phyloP scores from a whole-genome alignment of 1,140 invertebrate species.

The Hypothenemus hampei region DNA sequence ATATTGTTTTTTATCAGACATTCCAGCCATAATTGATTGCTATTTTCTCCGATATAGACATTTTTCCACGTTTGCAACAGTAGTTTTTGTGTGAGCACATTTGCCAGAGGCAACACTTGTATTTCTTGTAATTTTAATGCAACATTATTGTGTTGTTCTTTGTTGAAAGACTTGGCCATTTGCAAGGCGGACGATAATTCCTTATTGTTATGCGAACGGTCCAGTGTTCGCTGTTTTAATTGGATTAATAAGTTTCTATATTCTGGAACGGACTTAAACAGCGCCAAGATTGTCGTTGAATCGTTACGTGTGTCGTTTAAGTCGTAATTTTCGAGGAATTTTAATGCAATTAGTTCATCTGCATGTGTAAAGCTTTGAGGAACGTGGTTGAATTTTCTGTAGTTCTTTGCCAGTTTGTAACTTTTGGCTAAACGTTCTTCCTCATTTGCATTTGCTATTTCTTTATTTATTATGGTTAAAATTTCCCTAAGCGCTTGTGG shows the following conservation, averaged over 20 bases:
- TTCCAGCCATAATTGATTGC: too few species aligned
- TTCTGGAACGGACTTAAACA: constrained; percentile 3
- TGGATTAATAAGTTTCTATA: constrained; percentile 9
- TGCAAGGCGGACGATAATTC: too few species aligned
- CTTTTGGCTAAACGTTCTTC: constrained; percentile 31
- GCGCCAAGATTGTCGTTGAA: background rate
- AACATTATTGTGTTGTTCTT: too few species aligned
- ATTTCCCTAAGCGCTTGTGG: constrained; percentile 22
- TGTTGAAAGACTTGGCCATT: too few species aligned
- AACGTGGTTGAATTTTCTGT: constrained; percentile 31
- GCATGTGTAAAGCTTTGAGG: constrained; percentile 30
- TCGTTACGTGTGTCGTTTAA: background rate
- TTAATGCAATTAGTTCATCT: constrained; percentile 5
- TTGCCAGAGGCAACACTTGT: constrained; percentile 18
- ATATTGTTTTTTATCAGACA: constrained; percentile 16
- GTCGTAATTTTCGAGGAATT: constrained; percentile 9
- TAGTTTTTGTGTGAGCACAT: constrained; percentile 13
- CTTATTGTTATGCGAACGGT: too few species aligned
- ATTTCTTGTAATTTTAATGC: constrained; percentile 8
- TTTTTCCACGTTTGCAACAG: constrained; percentile 6
- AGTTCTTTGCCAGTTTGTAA: constrained; percentile 36
- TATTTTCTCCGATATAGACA: too few species aligned
- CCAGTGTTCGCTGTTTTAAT: too few species aligned
- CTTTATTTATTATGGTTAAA: constrained; percentile 28
- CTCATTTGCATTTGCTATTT: too few species aligned